Conservation (phyloP, 2,113 vertebrate species). For the Odobenus rosmarus region DNA sequence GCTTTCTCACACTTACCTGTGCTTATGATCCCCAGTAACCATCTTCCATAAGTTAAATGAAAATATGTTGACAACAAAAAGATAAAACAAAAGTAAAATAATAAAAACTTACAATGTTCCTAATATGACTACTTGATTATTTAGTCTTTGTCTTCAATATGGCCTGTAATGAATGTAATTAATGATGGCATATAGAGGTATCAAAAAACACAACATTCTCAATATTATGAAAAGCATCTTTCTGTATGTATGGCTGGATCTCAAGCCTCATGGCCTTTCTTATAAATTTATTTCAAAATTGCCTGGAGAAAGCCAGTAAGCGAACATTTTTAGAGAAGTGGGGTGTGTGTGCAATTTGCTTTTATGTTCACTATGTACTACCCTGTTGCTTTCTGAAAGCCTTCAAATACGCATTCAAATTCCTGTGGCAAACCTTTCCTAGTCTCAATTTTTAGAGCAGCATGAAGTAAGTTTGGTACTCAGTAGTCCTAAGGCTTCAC, state of each 20-base stretch:
- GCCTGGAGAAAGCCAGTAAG: background rate
- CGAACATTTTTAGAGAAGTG: background rate
- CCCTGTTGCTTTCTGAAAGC: slow-evolving; percentile 12
- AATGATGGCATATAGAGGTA: slow-evolving; percentile 13
- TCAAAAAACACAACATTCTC: background rate
- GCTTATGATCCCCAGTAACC: background rate
- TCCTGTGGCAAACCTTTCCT: background rate
- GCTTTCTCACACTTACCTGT: background rate
- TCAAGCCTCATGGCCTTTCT: background rate
- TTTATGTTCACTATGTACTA: background rate
- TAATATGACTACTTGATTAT: background rate
- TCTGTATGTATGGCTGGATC: background rate
- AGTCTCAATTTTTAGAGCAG: background rate
- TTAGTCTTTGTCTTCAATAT: background rate
- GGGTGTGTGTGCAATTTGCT: background rate
- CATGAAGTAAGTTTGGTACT: background rate
- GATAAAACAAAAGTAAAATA: background rate
- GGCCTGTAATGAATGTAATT: background rate
- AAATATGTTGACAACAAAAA: background rate
- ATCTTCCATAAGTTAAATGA: background rate
- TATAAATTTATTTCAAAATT: background rate
- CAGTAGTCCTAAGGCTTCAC: background rate
- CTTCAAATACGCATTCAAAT: background rate
- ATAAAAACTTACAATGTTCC: background rate
- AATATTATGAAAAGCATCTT: slow-evolving; percentile 27